Evolutionary conservation across 2,113 vertebrate species (phyloP).

Genomic region (Cynopterus brachyotis): DNA sequence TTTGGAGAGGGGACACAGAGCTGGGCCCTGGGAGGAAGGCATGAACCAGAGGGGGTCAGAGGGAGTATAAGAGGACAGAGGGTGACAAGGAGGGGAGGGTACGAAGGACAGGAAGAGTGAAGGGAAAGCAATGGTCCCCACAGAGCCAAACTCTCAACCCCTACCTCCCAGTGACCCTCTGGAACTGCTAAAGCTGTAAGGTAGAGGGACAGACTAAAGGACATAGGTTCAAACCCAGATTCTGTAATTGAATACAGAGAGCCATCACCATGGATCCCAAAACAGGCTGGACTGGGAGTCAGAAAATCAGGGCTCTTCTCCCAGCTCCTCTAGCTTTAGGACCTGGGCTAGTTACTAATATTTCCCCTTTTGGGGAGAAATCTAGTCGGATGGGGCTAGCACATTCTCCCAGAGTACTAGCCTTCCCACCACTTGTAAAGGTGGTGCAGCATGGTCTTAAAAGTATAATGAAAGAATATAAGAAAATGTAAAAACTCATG

Average conservation of each 20-base stretch:
- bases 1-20: constrained; percentile 66
- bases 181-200: neutral
- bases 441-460: neutral
- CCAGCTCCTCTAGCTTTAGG: neutral
- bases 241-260: neutral
- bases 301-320: neutral
- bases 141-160: neutral
- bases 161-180: neutral
- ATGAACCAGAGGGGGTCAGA: neutral
- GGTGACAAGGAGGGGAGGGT: constrained; percentile 14
- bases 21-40: constrained; percentile 56
- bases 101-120: constrained; percentile 53
- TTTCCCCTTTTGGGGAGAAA: neutral
- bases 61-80: neutral
- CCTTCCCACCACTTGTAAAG: neutral
- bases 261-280: neutral
- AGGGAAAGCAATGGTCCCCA: constrained; percentile 61
- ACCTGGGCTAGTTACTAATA: neutral
- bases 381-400: neutral
- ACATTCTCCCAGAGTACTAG: neutral
- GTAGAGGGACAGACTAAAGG: neutral
- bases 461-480: neutral
- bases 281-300: neutral
- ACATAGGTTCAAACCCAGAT: neutral
- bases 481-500: neutral